These are phyloP conservation scores for Gymnorhina tibicen DNA, from an alignment of 2,113 vertebrate genomes.

Conservation along the genomic window DNA sequence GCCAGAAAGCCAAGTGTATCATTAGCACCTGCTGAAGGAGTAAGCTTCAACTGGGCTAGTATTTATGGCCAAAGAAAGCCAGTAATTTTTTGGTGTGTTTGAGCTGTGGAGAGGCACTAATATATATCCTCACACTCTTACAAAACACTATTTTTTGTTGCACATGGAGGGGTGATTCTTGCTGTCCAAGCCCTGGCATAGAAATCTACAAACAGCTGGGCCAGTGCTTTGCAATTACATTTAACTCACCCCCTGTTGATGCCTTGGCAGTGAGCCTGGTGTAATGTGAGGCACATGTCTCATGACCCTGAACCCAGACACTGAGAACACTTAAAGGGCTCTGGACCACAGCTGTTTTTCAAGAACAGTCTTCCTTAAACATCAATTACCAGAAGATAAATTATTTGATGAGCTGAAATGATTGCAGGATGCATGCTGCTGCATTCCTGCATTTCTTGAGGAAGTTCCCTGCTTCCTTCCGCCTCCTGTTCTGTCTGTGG, in stretches of 20 bases:
- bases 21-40: background rate
- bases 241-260: background rate
- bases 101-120: background rate
- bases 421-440: background rate
- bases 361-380: background rate
- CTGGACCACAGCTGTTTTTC: background rate
- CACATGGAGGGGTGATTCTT: background rate
- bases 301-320: background rate
- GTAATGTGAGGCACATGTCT: background rate
- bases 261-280: background rate
- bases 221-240: background rate
- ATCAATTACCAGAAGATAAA: background rate
- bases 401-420: background rate
- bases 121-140: background rate
- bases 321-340: background rate
- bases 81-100: background rate
- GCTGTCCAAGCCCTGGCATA: background rate
- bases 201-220: background rate
- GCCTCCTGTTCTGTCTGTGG: background rate
- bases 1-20: background rate
- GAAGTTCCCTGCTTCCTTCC: background rate
- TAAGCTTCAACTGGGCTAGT: background rate
- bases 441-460: background rate
- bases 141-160: background rate
- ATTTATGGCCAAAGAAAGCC: background rate